phyloP scores from a whole-genome alignment of 1,140 invertebrate genomes.

The Watersipora subatra region DNA sequence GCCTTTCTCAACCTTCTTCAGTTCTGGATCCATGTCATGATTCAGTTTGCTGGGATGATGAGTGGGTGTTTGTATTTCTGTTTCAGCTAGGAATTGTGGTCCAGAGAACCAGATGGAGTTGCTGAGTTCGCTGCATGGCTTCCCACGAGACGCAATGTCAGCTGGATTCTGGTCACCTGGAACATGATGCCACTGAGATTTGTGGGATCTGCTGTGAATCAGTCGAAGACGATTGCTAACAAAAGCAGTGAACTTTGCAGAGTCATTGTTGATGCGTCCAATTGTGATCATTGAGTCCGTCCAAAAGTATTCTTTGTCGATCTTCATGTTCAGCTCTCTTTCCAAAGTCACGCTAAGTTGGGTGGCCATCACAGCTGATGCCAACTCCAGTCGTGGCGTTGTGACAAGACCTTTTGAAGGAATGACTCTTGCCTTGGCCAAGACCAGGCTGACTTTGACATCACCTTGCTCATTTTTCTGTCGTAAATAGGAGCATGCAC shows the following conservation, averaged over 20 bases:
- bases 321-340: not conserved
- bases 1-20: not conserved
- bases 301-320: slow-evolving; percentile 2
- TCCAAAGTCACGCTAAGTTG: not conserved
- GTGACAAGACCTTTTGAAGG: not conserved
- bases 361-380: slow-evolving; percentile 2
- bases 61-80: not conserved
- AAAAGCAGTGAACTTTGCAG: slow-evolving; percentile 6
- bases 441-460: not conserved
- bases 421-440: not conserved
- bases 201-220: not conserved
- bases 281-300: slow-evolving; percentile 2
- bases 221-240: not conserved
- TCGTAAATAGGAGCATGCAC: not conserved
- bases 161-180: slow-evolving; percentile 35
- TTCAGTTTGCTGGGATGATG: not conserved
- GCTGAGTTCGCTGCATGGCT: not conserved
- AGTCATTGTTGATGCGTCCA: not conserved
- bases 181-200: slow-evolving; percentile 27
- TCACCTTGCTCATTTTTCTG: not conserved
- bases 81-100: not conserved
- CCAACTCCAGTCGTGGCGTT: slow-evolving; percentile 2
- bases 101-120: not conserved
- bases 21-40: not conserved
- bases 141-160: slow-evolving; percentile 36